phyloP scores from a whole-genome alignment of 2,888 invertebrate species.

The Tricholauxania praeusta region DNA sequence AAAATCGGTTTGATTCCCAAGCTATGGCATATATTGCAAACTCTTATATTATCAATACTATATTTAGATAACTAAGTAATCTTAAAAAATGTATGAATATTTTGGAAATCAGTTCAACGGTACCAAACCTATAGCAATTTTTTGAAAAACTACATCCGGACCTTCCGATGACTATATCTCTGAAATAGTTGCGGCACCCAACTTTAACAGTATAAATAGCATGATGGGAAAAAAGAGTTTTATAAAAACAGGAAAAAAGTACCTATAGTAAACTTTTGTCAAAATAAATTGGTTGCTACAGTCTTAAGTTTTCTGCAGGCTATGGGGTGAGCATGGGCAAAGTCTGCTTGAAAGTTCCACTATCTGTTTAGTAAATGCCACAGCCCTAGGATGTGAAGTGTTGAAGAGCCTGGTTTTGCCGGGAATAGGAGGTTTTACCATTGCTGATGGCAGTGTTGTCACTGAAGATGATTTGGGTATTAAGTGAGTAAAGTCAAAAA shows the following conservation, averaged over 20 bases:
- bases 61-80: no score
- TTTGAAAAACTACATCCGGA: no score
- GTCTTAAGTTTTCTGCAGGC: constrained; percentile 68
- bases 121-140: no score
- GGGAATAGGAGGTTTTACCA: constrained; percentile 91
- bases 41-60: no score
- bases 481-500: constrained; percentile 74
- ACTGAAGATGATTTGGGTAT: constrained; percentile 93
- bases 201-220: no score
- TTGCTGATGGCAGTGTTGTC: constrained; percentile 87
- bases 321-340: constrained; percentile 99
- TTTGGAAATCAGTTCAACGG: no score
- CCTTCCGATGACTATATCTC: no score
- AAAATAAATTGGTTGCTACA: neutral
- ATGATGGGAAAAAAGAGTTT: no score
- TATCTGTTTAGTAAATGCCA: constrained; percentile 94
- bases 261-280: neutral
- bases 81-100: no score
- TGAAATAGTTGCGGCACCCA: no score
- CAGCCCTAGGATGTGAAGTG: constrained; percentile 93
- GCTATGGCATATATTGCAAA: no score
- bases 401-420: constrained; percentile 95
- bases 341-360: constrained; percentile 86
- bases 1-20: no score
- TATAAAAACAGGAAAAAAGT: neutral